These are phyloP conservation scores for Orcinus orca DNA, from an alignment of 2,113 vertebrate genomes.

Conservation along the genomic window DNA sequence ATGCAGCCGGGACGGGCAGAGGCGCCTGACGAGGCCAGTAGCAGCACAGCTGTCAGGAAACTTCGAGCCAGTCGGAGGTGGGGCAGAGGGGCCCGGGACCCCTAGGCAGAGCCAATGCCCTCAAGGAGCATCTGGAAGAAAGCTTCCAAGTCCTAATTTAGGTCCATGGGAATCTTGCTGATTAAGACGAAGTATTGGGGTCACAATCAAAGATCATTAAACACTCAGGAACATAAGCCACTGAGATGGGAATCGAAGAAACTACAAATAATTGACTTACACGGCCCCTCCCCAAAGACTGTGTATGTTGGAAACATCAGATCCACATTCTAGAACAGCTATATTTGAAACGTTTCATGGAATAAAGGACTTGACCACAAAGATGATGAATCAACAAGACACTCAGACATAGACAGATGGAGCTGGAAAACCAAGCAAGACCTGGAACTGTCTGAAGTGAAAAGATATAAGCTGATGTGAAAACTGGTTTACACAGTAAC, in stretches of 20 bases:
- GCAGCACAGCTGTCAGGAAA: neutral
- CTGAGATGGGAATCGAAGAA: neutral
- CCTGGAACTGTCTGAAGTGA: neutral
- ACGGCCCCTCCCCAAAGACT: neutral
- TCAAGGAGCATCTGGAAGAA: neutral
- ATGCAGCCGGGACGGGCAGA: neutral
- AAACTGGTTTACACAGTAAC: neutral
- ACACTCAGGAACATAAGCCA: neutral
- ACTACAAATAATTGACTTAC: neutral
- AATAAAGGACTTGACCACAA: neutral
- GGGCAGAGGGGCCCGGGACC: neutral
- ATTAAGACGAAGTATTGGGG: neutral
- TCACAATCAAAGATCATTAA: neutral
- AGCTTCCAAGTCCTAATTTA: neutral
- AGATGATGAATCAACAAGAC: neutral
- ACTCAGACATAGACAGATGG: neutral
- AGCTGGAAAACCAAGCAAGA: constrained; percentile 1
- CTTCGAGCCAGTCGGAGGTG: neutral
- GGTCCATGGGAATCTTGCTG: neutral
- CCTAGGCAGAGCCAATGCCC: neutral
- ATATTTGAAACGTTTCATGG: neutral
- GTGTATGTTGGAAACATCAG: neutral
- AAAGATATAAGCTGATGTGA: neutral
- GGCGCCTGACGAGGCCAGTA: neutral
- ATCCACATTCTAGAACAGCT: neutral